These are phyloP conservation scores for Pygathrix nemaeus DNA, from an alignment of 2,113 vertebrate species.

Conservation along the genomic window DNA sequence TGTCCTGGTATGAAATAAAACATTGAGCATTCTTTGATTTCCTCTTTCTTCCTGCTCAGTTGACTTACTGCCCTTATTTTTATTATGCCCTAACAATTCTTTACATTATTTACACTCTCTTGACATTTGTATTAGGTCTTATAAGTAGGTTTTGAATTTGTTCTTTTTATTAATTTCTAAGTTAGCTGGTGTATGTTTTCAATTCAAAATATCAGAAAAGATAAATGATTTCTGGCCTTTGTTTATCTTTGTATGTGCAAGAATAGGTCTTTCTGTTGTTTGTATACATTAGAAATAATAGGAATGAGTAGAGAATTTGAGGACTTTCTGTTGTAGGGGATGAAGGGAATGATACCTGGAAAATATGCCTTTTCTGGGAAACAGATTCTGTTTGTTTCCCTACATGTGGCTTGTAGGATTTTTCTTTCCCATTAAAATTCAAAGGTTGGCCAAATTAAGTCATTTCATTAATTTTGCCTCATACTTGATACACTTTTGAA, in stretches of 20 bases:
- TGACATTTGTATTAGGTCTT: slow-evolving; percentile 23
- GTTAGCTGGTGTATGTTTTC: not conserved
- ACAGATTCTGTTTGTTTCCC: slow-evolving; percentile 4
- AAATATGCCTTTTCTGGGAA: not conserved
- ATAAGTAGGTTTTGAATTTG: not conserved
- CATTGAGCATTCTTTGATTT: not conserved
- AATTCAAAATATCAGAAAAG: slow-evolving; percentile 15
- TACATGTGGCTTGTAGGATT: not conserved
- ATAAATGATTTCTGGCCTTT: not conserved
- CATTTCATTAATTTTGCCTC: slow-evolving; percentile 26
- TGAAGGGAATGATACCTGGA: not conserved
- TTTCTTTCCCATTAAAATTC: slow-evolving; percentile 39
- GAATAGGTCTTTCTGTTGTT: not conserved
- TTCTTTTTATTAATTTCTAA: not conserved
- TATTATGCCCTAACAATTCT: not conserved
- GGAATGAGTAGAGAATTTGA: not conserved
- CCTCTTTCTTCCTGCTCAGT: not conserved
- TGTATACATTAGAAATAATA: not conserved
- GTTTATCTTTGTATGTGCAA: not conserved
- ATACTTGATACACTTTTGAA: not conserved
- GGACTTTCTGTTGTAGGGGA: not conserved
- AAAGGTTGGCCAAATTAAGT: not conserved
- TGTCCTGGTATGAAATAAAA: not conserved
- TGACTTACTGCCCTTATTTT: slow-evolving; percentile 3
- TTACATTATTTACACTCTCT: not conserved